A percentile compares a stretch with the other conserved stretches of the same genome.
Evolutionary conservation across 2,888 invertebrate genomes (phyloP).

Genomic region (Prosapia bicincta): DNA sequence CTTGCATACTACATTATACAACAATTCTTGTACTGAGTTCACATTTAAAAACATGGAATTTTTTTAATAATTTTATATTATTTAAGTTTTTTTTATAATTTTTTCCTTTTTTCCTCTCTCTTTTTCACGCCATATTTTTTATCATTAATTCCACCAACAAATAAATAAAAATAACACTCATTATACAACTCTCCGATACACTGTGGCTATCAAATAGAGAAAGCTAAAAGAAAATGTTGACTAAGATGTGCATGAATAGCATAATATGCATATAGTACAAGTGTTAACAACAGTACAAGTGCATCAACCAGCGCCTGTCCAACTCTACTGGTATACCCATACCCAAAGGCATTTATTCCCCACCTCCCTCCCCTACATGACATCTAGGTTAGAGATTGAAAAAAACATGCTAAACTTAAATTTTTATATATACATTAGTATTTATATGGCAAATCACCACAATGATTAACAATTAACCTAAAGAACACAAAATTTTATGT

Average conservation of each 20-base stretch:
- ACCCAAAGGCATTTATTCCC: constrained; percentile 5
- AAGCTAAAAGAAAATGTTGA: constrained; percentile 28
- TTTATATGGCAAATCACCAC: too few relatives aligned
- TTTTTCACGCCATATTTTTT: constrained; percentile 11
- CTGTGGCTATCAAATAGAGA: constrained; percentile 33
- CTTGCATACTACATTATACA: constrained; percentile 18
- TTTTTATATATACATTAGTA: not conserved
- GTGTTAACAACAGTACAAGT: not conserved
- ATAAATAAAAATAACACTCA: constrained; percentile 32
- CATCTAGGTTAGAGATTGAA: not conserved
- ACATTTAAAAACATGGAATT: constrained; percentile 35
- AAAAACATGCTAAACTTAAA: not conserved
- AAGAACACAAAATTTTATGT: too few relatives aligned
- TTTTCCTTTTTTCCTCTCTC: constrained; percentile 20
- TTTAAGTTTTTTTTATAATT: not conserved
- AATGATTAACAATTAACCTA: too few relatives aligned
- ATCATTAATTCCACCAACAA: constrained; percentile 21
- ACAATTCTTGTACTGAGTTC: constrained; percentile 35
- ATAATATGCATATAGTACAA: constrained; percentile 19
- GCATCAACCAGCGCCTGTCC: not conserved
- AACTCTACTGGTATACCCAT: constrained; percentile 23
- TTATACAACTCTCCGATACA: constrained; percentile 35
- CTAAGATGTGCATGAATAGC: constrained; percentile 15
- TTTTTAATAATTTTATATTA: constrained; percentile 15
- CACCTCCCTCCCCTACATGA: not conserved